Conservation (phyloP, 2,113 vertebrate genomes). For the Ciconia stormi region DNA sequence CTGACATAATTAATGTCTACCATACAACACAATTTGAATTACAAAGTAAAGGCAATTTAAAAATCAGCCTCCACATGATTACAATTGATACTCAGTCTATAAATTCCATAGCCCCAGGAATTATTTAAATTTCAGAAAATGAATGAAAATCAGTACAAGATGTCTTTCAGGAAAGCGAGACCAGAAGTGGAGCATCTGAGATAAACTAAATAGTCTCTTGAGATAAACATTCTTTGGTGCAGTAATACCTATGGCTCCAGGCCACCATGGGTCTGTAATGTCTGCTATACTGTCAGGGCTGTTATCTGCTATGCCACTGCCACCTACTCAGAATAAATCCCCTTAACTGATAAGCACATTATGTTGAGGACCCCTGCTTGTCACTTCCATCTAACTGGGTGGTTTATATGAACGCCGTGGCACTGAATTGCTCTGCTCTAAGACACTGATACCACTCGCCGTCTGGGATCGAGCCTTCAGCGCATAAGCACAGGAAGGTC, state of each 20-base stretch:
- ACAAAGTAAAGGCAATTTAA: conserved; percentile 69
- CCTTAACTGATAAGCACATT: conserved; percentile 62
- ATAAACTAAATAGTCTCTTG: conserved; percentile 72
- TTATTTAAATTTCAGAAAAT: conserved; percentile 65
- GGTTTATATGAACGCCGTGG: neutral
- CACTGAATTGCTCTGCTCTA: rapidly evolving
- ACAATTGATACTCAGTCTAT: conserved; percentile 25
- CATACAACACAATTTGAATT: conserved; percentile 69
- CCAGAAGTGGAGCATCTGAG: conserved; percentile 50
- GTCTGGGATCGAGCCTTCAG: neutral
- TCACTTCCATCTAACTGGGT: conserved; percentile 30
- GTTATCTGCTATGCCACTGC: conserved; percentile 51
- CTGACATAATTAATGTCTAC: conserved; percentile 75
- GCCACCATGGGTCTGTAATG: conserved; percentile 5
- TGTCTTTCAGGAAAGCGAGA: conserved; percentile 46
- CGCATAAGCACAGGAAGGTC: neutral
- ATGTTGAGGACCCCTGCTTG: conserved; percentile 22
- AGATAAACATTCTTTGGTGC: conserved; percentile 70
- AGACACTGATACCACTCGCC: rapidly evolving
- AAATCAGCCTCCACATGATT: conserved; percentile 57
- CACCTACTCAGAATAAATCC: conserved; percentile 58
- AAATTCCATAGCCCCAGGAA: conserved; percentile 56
- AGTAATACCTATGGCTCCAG: conserved; percentile 69
- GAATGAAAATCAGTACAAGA: conserved; percentile 66
- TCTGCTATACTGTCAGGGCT: neutral